These are phyloP conservation scores for Perodicticus potto DNA, from an alignment of 2,797 vertebrate genomes.

Conservation along the genomic window DNA sequence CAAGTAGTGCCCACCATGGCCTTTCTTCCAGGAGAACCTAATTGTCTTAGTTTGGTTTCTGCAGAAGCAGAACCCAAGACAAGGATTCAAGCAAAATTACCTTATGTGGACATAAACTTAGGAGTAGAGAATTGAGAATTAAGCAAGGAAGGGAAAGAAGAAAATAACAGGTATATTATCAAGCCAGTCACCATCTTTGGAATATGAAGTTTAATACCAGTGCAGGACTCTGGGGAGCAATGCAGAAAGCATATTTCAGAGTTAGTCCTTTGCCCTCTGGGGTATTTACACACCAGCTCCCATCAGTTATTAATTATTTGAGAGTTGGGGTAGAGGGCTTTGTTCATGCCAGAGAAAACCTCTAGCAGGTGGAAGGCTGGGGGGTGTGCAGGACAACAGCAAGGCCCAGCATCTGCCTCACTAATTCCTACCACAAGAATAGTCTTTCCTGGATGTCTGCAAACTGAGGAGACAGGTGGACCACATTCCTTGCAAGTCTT, in stretches of 20 bases:
- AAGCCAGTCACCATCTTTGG: not conserved
- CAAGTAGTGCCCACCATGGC: not conserved
- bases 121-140: not conserved
- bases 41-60: not conserved
- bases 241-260: not conserved
- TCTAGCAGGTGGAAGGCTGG: not conserved
- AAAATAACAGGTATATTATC: not conserved
- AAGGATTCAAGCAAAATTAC: not conserved
- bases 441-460: not conserved
- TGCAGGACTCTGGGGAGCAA: not conserved
- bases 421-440: not conserved
- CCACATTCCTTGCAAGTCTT: not conserved
- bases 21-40: not conserved
- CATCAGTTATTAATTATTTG: not conserved
- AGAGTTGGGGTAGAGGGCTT: not conserved
- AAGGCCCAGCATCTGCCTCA: not conserved
- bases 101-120: not conserved
- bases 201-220: not conserved
- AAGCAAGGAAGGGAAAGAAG: not conserved
- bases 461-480: not conserved
- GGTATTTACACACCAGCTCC: not conserved
- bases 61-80: not conserved
- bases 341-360: not conserved
- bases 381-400: accelerated
- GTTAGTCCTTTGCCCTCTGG: not conserved